These are phyloP conservation scores for Pseudorasbora parva DNA, from an alignment of 2,113 vertebrate genomes.

Conservation along the genomic window DNA sequence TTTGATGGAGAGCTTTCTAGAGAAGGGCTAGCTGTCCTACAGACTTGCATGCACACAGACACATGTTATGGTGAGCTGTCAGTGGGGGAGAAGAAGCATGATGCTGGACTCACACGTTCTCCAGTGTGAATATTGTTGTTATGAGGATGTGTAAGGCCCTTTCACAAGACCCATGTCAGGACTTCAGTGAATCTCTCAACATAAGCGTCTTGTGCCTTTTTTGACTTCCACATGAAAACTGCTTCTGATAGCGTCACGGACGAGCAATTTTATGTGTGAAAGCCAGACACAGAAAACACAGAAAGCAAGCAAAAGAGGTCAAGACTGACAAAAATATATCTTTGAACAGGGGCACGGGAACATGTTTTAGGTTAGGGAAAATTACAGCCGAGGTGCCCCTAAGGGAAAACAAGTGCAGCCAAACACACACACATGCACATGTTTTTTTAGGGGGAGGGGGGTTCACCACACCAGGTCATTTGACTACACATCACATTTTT, in stretches of 20 bases:
- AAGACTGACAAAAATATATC: not conserved
- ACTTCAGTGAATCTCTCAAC: not conserved
- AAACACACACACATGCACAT: no score
- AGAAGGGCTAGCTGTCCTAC: not conserved
- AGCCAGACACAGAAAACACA: not conserved
- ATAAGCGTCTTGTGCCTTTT: not conserved
- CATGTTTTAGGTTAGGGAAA: no score
- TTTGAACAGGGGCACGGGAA: no score
- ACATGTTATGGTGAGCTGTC: not conserved
- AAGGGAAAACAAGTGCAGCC: no score
- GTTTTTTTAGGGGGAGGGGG: no score
- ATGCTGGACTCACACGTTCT: not conserved
- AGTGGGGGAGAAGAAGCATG: not conserved
- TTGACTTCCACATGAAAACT: not conserved
- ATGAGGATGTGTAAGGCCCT: not conserved
- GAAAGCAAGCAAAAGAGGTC: not conserved
- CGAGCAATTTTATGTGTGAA: not conserved
- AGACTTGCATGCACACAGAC: not conserved
- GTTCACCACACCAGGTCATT: no score
- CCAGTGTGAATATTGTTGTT: not conserved
- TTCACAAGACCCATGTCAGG: not conserved
- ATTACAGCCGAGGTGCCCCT: no score
- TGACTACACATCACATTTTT: no score
- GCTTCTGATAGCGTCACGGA: not conserved
- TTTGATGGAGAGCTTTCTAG: conserved; percentile 29